Conservation (phyloP, 2,888 invertebrate species). For the Acrobeloides nanus region DNA sequence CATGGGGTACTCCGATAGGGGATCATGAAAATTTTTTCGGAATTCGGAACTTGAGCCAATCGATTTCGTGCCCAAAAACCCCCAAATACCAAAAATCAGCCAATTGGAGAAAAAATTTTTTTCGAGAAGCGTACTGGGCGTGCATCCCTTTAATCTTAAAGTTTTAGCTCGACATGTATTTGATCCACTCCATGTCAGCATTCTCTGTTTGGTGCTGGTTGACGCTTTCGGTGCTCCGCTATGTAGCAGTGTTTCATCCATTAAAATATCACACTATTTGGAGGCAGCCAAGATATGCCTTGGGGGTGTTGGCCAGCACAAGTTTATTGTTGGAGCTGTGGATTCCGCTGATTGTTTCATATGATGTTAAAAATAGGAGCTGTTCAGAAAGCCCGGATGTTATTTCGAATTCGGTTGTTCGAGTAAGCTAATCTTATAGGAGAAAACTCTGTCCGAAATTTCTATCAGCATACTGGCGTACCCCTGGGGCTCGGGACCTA, state of each 20-base stretch:
- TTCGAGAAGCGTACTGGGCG: too few species aligned
- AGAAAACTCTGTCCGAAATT: too few species aligned
- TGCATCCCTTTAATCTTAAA: too few species aligned
- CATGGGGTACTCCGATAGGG: too few species aligned
- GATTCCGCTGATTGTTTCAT: constrained; percentile 37
- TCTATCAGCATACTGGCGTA: too few species aligned
- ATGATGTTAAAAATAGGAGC: constrained; percentile 24
- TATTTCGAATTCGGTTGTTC: background rate
- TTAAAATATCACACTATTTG: constrained; percentile 46
- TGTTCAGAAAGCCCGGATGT: constrained; percentile 18
- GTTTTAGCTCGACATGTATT: constrained; percentile 39
- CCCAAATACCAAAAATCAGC: too few species aligned
- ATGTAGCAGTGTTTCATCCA: constrained; percentile 48
- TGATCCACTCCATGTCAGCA: constrained; percentile 46
- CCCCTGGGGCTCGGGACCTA: too few species aligned
- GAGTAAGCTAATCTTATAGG: constrained; percentile 3
- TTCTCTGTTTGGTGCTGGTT: constrained; percentile 52
- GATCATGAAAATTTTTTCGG: too few species aligned
- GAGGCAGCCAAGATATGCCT: constrained; percentile 45
- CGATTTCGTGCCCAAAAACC: too few species aligned
- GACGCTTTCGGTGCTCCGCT: constrained; percentile 39
- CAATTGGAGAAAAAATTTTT: too few species aligned
- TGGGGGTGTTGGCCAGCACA: constrained; percentile 27
- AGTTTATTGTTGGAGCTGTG: constrained; percentile 34
- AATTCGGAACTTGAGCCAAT: too few species aligned